Percentiles rank a stretch among this genome's conserved stretches.
phyloP scores from a whole-genome alignment of 1,140 invertebrate genomes.

The Trialeurodes vaporariorum region DNA sequence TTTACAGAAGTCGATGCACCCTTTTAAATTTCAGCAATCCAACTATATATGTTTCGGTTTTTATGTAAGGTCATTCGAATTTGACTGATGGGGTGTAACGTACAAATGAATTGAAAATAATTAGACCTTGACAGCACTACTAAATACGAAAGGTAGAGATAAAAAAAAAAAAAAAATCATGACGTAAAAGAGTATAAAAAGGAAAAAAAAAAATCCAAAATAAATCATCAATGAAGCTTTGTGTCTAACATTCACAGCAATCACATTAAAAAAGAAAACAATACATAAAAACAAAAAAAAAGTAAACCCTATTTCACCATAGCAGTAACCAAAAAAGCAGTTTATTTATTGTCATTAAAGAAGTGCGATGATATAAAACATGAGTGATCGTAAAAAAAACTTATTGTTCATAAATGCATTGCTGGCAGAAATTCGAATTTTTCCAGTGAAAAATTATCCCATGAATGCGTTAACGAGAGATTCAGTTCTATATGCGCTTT shows the following conservation, averaged over 20 bases:
- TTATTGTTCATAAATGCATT: too few relatives aligned
- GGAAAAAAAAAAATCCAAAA: neutral
- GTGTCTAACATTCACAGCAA: neutral
- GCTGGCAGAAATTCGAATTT: too few relatives aligned
- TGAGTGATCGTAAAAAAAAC: too few relatives aligned
- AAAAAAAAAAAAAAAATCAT: neutral
- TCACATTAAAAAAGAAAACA: neutral
- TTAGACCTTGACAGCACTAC: neutral
- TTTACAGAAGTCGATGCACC: too few relatives aligned
- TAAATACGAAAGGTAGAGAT: neutral
- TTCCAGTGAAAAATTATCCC: too few relatives aligned
- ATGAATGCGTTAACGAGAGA: too few relatives aligned
- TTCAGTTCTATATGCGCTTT: too few relatives aligned
- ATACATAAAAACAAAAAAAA: neutral
- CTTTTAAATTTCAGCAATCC: neutral
- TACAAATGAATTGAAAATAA: neutral
- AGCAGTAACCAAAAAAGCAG: neutral
- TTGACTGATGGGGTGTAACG: too few relatives aligned
- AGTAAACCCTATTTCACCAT: neutral
- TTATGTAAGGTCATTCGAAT: too few relatives aligned
- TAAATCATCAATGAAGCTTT: neutral
- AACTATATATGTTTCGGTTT: too few relatives aligned
- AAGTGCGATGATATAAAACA: too few relatives aligned
- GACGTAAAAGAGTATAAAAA: neutral
- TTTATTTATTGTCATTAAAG: neutral